Evolutionary conservation across 2,888 invertebrate genomes (phyloP).

Genomic region (Nemotelus pantherinus): DNA sequence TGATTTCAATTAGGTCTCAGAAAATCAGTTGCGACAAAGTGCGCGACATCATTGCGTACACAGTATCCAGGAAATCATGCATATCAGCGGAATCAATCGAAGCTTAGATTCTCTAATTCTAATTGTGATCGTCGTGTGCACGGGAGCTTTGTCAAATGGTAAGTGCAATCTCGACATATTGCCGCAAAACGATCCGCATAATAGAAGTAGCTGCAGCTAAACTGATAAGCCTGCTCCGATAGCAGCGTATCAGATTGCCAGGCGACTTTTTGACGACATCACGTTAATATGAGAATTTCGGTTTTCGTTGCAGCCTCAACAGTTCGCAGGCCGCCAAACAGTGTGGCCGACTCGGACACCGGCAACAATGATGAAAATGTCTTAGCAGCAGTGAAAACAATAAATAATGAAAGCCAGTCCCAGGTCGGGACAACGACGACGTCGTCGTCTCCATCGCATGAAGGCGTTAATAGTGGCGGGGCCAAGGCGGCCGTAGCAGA

Average conservation of each 20-base stretch:
- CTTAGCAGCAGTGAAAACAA: neutral
- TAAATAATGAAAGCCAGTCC: neutral
- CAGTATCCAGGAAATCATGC: constrained; percentile 40
- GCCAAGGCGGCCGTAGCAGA: constrained; percentile 1
- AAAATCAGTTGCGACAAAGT: neutral
- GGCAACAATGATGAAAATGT: constrained; percentile 17
- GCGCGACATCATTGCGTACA: neutral
- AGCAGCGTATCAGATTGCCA: neutral
- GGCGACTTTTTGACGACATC: neutral
- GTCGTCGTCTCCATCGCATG: neutral
- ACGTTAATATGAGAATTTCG: constrained; percentile 10
- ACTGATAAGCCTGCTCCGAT: constrained; percentile 21
- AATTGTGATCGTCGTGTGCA: neutral
- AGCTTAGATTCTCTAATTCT: constrained; percentile 20
- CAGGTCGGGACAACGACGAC: neutral
- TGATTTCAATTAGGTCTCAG: constrained; percentile 22
- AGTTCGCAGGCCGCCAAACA: constrained; percentile 36
- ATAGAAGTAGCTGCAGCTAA: neutral
- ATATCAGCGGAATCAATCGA: constrained; percentile 44
- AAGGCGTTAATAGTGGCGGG: constrained; percentile 6
- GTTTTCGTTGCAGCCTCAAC: constrained; percentile 40
- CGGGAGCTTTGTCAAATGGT: constrained; percentile 44
- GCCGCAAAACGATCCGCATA: neutral
- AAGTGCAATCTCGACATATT: constrained; percentile 16
- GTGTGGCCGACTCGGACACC: constrained; percentile 20